Percentiles rank a stretch among this genome's conserved stretches.
These are phyloP conservation scores for Sialia sialis DNA, from an alignment of 2,113 vertebrate species.

Conservation along the genomic window DNA sequence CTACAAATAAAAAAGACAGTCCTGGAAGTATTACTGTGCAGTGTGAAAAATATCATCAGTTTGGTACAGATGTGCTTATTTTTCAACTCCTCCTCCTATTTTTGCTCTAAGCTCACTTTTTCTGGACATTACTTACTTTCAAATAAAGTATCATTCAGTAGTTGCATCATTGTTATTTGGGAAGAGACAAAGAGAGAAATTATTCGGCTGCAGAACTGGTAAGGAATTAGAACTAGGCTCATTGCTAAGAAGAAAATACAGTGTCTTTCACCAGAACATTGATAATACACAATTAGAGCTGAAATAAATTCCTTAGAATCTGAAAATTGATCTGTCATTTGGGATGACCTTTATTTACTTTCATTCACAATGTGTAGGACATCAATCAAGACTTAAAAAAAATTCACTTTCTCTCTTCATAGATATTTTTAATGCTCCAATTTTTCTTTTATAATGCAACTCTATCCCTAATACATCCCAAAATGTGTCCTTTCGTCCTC, in stretches of 20 bases:
- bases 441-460: not conserved
- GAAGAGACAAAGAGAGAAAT: not conserved
- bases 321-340: not conserved
- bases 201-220: not conserved
- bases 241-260: not conserved
- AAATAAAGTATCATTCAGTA: not conserved
- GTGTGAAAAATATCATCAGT: not conserved
- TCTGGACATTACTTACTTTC: not conserved
- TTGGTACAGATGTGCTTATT: not conserved
- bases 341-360: not conserved
- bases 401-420: not conserved
- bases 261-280: not conserved
- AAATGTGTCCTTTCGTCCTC: not conserved
- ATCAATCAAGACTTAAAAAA: not conserved
- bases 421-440: not conserved
- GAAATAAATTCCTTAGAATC: not conserved
- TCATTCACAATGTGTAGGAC: not conserved
- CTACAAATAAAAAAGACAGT: not conserved
- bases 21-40: not conserved
- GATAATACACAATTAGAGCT: not conserved
- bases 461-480: accelerated
- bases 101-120: not conserved
- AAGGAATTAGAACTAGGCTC: not conserved
- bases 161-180: not conserved
- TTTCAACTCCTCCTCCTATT: not conserved